phyloP scores from a whole-genome alignment of 2,113 vertebrate species.

The Dipodomys merriami region DNA sequence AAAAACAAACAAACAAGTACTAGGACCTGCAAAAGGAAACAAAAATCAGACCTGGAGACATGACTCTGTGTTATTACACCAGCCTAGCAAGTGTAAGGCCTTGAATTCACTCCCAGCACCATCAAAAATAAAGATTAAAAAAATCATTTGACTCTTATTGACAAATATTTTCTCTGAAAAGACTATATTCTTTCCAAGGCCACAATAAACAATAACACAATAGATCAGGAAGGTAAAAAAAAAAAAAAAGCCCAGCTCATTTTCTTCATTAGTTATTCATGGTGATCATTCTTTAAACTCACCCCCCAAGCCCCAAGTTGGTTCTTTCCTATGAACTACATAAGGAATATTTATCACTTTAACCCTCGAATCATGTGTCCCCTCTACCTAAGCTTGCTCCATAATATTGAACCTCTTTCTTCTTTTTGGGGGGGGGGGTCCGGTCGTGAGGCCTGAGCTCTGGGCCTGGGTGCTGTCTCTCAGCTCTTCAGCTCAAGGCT shows the following conservation, averaged over 20 bases:
- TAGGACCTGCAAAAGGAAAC: no score
- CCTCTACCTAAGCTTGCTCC: neutral
- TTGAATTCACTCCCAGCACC: no score
- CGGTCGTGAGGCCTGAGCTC: no score
- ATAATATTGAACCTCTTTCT: neutral
- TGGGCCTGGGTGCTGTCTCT: no score
- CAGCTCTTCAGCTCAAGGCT: no score
- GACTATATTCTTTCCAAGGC: neutral
- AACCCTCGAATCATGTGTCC: neutral
- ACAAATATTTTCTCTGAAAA: neutral
- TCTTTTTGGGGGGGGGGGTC: no score
- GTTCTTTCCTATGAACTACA: neutral
- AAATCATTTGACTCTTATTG: neutral
- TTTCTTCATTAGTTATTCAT: neutral
- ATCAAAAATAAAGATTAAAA: no score
- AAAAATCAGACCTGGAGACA: no score
- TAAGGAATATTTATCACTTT: neutral
- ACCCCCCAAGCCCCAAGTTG: neutral
- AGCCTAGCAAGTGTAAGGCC: no score
- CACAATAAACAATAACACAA: slow-evolving; percentile 11
- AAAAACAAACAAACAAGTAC: no score
- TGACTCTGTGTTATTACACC: no score
- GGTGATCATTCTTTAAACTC: neutral
- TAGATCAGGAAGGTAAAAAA: slow-evolving; percentile 19
- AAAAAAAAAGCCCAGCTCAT: neutral